phyloP scores from a whole-genome alignment of 2,888 invertebrate genomes.

The Cremastinae sp. region DNA sequence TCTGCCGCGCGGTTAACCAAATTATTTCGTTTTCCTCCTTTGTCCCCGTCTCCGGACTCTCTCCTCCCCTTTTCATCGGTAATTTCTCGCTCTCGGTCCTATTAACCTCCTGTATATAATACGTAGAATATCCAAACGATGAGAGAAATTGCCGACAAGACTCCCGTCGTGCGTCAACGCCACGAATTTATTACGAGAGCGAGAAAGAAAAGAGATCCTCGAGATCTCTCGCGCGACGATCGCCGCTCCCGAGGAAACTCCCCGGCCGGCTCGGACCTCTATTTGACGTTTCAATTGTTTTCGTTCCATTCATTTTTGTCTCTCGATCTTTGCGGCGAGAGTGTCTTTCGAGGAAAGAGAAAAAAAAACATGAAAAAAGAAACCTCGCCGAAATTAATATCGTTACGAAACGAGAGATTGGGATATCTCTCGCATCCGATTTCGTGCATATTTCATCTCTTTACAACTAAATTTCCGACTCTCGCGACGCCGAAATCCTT shows the following conservation, averaged over 20 bases:
- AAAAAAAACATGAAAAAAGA: too few species aligned
- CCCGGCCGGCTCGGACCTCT: background rate
- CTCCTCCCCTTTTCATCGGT: slow-evolving; percentile 26
- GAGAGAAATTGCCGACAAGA: slow-evolving; percentile 42
- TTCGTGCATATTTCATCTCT: too few species aligned
- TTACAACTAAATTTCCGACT: too few species aligned
- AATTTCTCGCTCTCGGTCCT: slow-evolving; percentile 41
- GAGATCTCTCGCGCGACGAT: background rate
- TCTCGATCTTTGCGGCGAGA: background rate
- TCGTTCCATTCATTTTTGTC: background rate
- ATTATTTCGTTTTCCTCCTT: slow-evolving; percentile 44
- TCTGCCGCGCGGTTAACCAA: slow-evolving; percentile 42
- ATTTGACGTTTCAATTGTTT: slow-evolving; percentile 39
- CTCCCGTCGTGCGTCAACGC: slow-evolving; percentile 56
- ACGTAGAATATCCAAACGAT: slow-evolving; percentile 38
- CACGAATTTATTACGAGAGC: slow-evolving; percentile 51
- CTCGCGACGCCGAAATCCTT: background rate
- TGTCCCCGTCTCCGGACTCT: slow-evolving; percentile 21
- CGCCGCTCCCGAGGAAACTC: background rate
- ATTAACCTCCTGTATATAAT: slow-evolving; percentile 25
- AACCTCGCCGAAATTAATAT: too few species aligned
- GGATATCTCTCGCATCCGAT: too few species aligned
- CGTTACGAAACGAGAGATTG: too few species aligned
- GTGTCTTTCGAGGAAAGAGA: background rate
- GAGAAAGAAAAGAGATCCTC: slow-evolving; percentile 14